Percentiles rank a stretch among this genome's conserved stretches.
phyloP scores from a whole-genome alignment of 2,113 vertebrate species.

The Aramus guarauna region DNA sequence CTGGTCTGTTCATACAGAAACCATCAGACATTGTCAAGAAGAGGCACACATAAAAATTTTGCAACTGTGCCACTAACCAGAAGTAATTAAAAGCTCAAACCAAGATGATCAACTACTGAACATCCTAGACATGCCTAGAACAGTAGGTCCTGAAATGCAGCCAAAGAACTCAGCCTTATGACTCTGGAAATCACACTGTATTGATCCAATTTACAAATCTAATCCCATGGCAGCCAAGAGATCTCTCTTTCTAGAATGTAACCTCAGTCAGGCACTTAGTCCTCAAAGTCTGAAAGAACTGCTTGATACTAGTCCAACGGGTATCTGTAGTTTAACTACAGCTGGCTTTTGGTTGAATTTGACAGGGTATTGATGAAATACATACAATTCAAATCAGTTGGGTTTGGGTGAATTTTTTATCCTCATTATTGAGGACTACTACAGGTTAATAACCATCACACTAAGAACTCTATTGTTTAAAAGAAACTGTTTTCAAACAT shows the following conservation, averaged over 20 bases:
- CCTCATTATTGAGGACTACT: background rate
- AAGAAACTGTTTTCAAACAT: background rate
- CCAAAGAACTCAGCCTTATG: background rate
- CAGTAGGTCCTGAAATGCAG: background rate
- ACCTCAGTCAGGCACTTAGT: background rate
- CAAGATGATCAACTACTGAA: background rate
- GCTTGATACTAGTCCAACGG: background rate
- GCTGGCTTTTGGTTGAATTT: background rate
- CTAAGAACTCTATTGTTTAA: background rate
- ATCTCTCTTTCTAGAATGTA: background rate
- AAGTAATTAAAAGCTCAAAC: background rate
- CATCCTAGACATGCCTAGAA: background rate
- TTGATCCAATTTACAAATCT: background rate
- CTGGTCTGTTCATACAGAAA: background rate
- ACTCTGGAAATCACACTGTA: background rate
- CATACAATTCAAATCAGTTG: background rate
- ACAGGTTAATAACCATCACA: background rate
- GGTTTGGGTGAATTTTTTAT: background rate
- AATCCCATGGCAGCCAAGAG: background rate
- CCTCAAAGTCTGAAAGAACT: background rate
- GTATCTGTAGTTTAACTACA: background rate
- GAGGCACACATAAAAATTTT: background rate
- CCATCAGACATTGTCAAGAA: background rate
- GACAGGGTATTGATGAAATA: background rate
- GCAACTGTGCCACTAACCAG: background rate